phyloP scores from a whole-genome alignment of 2,797 vertebrate genomes.

The Pterois miles region DNA sequence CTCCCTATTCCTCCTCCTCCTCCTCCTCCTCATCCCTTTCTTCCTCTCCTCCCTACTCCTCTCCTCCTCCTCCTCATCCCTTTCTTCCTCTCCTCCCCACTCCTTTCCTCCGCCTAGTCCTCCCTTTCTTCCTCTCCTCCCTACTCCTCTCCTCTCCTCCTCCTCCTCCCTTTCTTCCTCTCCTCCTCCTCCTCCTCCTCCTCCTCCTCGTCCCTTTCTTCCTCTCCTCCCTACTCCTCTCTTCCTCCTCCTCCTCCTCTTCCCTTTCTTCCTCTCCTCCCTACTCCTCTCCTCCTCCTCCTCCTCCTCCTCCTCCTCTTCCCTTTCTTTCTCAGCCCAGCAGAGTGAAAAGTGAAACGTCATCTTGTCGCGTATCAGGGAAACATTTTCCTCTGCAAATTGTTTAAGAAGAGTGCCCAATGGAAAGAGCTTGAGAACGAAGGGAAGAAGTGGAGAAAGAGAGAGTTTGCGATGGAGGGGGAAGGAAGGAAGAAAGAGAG shows the following conservation, averaged over 20 bases:
- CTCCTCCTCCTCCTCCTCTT: not conserved
- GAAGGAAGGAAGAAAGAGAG: conserved; percentile 70
- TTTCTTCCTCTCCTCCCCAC: not conserved
- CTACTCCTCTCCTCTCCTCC: not conserved
- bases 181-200: not conserved
- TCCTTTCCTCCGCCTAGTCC: not conserved
- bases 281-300: not conserved
- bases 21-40: not conserved
- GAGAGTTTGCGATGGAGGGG: not conserved
- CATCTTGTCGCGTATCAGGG: conserved; percentile 89
- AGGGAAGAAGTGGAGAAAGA: conserved; percentile 64
- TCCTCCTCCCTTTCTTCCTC: not conserved
- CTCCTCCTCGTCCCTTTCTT: not conserved
- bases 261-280: not conserved
- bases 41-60: too few relatives aligned
- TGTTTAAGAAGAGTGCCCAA: conserved; percentile 85
- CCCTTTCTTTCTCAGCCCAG: not conserved
- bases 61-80: not conserved
- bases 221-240: not conserved
- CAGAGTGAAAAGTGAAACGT: conserved; percentile 44
- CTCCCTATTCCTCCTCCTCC: not conserved
- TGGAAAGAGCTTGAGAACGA: conserved; percentile 42
- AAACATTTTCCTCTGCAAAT: conserved; percentile 88
- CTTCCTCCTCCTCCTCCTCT: not conserved
- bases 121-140: not conserved